These are phyloP conservation scores for Nyleta sp. DNA, from an alignment of 2,888 invertebrate species.

Conservation along the genomic window DNA sequence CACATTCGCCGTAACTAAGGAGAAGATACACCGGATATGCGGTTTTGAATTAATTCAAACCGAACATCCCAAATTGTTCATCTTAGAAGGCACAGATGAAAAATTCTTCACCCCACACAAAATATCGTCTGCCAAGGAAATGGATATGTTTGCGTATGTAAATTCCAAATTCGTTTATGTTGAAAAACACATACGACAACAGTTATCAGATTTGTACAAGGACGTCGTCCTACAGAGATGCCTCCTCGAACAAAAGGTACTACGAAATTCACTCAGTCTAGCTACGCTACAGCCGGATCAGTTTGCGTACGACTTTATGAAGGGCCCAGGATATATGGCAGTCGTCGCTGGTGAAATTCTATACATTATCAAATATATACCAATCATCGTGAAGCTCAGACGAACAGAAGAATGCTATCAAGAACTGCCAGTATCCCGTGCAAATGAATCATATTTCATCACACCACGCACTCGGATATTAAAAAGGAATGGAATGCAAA, in stretches of 20 bases:
- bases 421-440: neutral
- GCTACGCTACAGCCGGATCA: neutral
- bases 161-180: constrained; percentile 7
- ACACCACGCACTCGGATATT: neutral
- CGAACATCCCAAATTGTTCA: neutral
- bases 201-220: neutral
- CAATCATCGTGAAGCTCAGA: neutral
- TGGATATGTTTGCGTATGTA: constrained; percentile 3
- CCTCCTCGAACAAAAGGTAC: neutral
- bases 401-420: neutral
- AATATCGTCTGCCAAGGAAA: neutral
- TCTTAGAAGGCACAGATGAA: neutral
- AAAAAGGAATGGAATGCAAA: constrained; percentile 38
- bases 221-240: neutral
- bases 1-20: neutral
- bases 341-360: neutral
- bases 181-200: neutral
- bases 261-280: neutral
- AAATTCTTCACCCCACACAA: neutral
- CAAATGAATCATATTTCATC: neutral
- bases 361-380: neutral
- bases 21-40: neutral
- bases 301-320: constrained; percentile 1
- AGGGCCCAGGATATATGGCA: neutral
- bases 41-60: neutral